phyloP scores from a whole-genome alignment of 2,888 invertebrate genomes.

The Limnephilus rhombicus region DNA sequence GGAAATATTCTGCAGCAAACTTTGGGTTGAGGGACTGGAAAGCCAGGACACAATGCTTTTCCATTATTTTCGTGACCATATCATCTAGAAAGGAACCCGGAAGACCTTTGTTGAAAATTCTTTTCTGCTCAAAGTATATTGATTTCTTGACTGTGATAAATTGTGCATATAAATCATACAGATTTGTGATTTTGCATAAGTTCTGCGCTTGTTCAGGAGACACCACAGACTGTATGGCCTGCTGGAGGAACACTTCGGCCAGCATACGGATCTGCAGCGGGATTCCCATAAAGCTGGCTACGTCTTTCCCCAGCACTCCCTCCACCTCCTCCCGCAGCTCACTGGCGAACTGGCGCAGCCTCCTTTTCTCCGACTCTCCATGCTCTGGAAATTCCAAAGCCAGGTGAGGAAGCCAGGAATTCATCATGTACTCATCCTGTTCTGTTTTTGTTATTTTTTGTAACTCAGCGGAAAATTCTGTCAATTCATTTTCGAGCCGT shows the following conservation, averaged over 20 bases:
- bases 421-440: neutral
- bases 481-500: neutral
- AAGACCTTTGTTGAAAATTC: neutral
- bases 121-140: neutral
- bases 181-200: neutral
- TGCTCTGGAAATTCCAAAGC: neutral
- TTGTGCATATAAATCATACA: neutral
- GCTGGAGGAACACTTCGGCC: neutral
- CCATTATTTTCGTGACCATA: accelerated
- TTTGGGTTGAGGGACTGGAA: neutral
- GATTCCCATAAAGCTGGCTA: neutral
- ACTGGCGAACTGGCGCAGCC: neutral
- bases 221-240: neutral
- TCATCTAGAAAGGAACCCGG: accelerated
- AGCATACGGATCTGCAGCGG: neutral
- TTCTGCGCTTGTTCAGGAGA: neutral
- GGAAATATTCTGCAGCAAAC: neutral
- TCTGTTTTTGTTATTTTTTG: neutral
- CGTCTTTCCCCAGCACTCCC: neutral
- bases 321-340: neutral
- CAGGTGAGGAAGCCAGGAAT: neutral
- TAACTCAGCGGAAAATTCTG: neutral
- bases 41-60: neutral
- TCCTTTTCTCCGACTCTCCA: neutral
- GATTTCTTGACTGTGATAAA: neutral